A percentile compares a stretch with the other conserved stretches of the same genome.
These are phyloP conservation scores for Drosophila pseudoobscura DNA, from an alignment of 1,140 invertebrate species.

Conservation along the genomic window DNA sequence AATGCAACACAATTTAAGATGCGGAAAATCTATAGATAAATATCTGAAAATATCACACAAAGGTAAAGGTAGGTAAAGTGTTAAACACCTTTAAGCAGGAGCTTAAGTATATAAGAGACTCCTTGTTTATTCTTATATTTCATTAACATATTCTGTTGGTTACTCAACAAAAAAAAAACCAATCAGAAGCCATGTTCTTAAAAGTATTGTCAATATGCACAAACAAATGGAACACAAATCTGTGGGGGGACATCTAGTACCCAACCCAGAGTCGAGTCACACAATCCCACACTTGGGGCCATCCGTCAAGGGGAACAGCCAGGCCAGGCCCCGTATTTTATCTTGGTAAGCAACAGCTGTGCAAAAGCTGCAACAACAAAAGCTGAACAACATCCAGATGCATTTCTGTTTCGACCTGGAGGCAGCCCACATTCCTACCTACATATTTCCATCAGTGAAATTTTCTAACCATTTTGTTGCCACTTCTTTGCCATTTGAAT, in stretches of 20 bases:
- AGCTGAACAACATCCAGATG: slow-evolving; percentile 8
- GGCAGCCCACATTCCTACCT: slow-evolving; percentile 3
- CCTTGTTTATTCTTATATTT: too few species aligned
- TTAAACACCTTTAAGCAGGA: neutral
- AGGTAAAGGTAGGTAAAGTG: neutral
- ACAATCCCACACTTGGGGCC: neutral
- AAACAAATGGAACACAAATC: too few species aligned
- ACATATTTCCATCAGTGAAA: slow-evolving; percentile 45
- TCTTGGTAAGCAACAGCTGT: slow-evolving; percentile 45
- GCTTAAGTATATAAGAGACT: neutral
- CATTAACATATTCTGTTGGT: too few species aligned
- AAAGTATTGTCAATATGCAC: too few species aligned
- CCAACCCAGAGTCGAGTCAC: too few species aligned
- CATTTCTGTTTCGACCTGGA: neutral
- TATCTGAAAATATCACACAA: neutral
- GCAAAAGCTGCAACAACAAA: slow-evolving; percentile 28
- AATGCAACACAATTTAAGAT: neutral
- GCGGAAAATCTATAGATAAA: neutral
- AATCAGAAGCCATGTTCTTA: too few species aligned
- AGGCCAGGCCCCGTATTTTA: too few species aligned
- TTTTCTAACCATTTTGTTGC: slow-evolving; percentile 64
- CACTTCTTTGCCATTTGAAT: slow-evolving; percentile 18
- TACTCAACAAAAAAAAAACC: too few species aligned
- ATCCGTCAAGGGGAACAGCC: neutral
- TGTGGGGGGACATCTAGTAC: too few species aligned